Percentiles rank a stretch among this genome's conserved stretches.
phyloP scores from a whole-genome alignment of 92 coral and sea anemone genomes.

The Phenganax stokvisi region DNA sequence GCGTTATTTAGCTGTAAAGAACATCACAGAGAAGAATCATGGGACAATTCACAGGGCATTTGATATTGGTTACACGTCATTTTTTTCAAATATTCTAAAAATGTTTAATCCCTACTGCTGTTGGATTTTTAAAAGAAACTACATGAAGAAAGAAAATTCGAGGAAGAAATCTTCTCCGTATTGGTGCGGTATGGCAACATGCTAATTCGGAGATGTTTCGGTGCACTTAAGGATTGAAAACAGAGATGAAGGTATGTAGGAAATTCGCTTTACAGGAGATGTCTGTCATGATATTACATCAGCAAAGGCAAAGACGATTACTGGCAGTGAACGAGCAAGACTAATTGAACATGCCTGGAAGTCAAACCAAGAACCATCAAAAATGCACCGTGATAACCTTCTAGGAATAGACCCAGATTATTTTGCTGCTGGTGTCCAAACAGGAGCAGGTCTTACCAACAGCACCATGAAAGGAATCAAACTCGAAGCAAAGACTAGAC shows the following conservation, averaged over 20 bases:
- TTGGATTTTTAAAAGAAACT: constrained; percentile 34
- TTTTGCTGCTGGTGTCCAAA: constrained; percentile 34
- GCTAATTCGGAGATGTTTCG: constrained; percentile 23
- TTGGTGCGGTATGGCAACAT: constrained; percentile 38
- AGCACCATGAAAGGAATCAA: constrained; percentile 25
- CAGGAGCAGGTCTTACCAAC: constrained; percentile 15
- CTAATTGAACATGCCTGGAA: background rate
- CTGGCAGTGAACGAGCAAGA: background rate
- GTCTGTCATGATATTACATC: constrained; percentile 14
- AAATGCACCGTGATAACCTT: constrained; percentile 22
- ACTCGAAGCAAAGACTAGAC: constrained; percentile 9
- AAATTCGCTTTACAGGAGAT: constrained; percentile 21
- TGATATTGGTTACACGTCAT: constrained; percentile 16
- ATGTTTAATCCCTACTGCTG: constrained; percentile 32
- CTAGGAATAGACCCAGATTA: background rate
- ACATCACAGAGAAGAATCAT: background rate
- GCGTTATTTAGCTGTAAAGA: constrained; percentile 20
- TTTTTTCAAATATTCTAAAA: constrained; percentile 13
- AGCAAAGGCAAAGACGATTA: constrained; percentile 23
- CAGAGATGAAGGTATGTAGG: constrained; percentile 7
- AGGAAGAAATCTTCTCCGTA: constrained; percentile 17
- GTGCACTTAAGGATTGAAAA: constrained; percentile 8
- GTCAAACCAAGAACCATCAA: constrained; percentile 5
- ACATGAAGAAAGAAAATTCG: constrained; percentile 15
- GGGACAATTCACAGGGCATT: constrained; percentile 1